Evolutionary conservation across 1,140 invertebrate species (phyloP).

Genomic region (Mercenaria mercenaria): DNA sequence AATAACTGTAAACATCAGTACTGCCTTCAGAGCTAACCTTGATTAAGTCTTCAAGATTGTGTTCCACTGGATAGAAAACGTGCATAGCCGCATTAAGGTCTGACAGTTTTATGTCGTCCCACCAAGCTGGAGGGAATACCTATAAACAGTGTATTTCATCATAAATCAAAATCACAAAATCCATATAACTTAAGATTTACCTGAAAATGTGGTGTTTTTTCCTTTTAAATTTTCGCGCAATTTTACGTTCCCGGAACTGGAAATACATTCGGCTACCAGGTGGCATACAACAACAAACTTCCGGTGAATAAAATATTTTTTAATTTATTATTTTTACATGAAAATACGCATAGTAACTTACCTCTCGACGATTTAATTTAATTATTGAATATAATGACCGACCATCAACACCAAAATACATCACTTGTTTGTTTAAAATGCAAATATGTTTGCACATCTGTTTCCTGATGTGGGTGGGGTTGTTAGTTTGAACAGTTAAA

Average conservation of each 20-base stretch:
- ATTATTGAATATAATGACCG: neutral
- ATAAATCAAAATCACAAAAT: too few species aligned
- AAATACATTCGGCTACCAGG: neutral
- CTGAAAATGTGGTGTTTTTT: neutral
- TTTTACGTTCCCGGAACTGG: neutral
- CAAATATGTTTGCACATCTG: neutral
- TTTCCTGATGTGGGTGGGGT: neutral
- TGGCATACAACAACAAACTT: neutral
- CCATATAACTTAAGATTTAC: too few species aligned
- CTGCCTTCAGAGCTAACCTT: too few species aligned
- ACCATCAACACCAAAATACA: neutral
- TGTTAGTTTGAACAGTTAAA: too few species aligned
- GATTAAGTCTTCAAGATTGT: too few species aligned
- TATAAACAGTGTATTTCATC: too few species aligned
- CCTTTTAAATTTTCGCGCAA: neutral
- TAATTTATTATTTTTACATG: neutral
- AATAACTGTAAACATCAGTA: too few species aligned
- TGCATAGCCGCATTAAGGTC: too few species aligned
- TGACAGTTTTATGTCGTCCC: too few species aligned
- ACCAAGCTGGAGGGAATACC: too few species aligned
- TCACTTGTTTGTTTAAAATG: neutral
- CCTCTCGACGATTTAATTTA: too few species aligned
- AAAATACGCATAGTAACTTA: neutral
- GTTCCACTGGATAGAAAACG: too few species aligned
- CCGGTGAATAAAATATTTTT: neutral